A percentile compares a stretch with the other conserved stretches of the same genome.
phyloP scores from a whole-genome alignment of 92 coral and sea anemone genomes.

The Desmophyllum pertusum region DNA sequence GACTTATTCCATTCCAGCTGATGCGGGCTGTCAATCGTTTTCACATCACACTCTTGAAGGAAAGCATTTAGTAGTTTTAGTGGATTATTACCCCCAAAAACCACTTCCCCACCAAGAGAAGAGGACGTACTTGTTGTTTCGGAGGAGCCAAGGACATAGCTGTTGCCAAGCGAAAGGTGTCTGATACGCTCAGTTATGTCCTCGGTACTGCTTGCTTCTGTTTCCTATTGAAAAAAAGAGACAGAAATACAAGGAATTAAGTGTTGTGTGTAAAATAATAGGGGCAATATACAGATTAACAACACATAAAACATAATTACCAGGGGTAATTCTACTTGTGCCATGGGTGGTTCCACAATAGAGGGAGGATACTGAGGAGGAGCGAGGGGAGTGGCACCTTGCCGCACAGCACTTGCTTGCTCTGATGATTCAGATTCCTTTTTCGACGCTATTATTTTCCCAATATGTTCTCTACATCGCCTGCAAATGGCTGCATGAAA shows the following conservation, averaged over 20 bases:
- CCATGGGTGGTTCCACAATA: conserved; percentile 14
- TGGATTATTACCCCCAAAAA: conserved; percentile 33
- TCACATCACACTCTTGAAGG: conserved; percentile 39
- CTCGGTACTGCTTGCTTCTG: conserved; percentile 42
- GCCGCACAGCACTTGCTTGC: no score
- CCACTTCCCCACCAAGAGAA: conserved; percentile 23
- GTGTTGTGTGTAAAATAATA: conserved; percentile 8
- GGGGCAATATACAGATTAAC: conserved; percentile 7
- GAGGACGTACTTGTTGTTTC: conserved; percentile 35
- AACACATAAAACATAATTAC: conserved; percentile 4
- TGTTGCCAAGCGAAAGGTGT: conserved; percentile 33
- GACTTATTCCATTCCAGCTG: conserved; percentile 40
- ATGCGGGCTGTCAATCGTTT: conserved; percentile 40
- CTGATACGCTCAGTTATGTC: conserved; percentile 18
- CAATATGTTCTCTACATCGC: conserved; percentile 23
- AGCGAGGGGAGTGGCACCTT: no score
- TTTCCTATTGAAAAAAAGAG: conserved; percentile 30
- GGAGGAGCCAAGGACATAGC: conserved; percentile 13
- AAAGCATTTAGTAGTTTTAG: conserved; percentile 23
- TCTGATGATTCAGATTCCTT: not conserved
- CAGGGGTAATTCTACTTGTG: conserved; percentile 4
- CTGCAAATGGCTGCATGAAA: conserved; percentile 26
- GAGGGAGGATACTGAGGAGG: no score
- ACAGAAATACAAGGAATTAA: conserved; percentile 11
- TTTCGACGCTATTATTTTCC: conserved; percentile 15